Evolutionary conservation across 2,888 invertebrate species (phyloP).

Genomic region (Cosmorhoe ocellata): DNA sequence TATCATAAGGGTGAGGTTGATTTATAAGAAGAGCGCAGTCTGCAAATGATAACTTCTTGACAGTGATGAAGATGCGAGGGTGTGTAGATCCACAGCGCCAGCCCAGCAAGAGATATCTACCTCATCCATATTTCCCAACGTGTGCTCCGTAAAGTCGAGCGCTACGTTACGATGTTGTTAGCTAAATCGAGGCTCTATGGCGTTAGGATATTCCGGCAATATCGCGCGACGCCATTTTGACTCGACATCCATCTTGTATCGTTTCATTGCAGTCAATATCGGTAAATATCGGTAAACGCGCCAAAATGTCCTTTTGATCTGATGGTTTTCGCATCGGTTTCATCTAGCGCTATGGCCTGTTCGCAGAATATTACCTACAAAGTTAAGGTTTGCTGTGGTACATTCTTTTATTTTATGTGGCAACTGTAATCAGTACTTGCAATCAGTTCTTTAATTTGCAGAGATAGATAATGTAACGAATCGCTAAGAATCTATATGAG

Average conservation of each 20-base stretch:
- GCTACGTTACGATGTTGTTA: slow-evolving; percentile 54
- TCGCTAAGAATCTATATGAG: too few relatives aligned
- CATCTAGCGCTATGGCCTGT: slow-evolving; percentile 9
- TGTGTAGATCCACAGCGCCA: too few relatives aligned
- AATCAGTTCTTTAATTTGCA: too few relatives aligned
- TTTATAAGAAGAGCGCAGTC: too few relatives aligned
- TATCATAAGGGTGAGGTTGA: too few relatives aligned
- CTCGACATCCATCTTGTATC: slow-evolving; percentile 33
- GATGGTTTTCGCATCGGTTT: slow-evolving; percentile 19
- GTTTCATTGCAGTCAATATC: slow-evolving; percentile 24
- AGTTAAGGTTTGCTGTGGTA: slow-evolving; percentile 8
- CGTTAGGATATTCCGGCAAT: slow-evolving; percentile 32
- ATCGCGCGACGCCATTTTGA: slow-evolving; percentile 27
- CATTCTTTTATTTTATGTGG: too few relatives aligned
- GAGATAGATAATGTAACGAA: too few relatives aligned
- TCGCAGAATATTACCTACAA: background rate
- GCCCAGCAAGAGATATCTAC: background rate
- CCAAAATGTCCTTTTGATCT: slow-evolving; percentile 23
- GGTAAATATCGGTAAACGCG: slow-evolving; percentile 26
- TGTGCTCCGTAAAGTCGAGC: slow-evolving; percentile 32
- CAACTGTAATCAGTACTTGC: too few relatives aligned
- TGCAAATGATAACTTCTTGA: too few relatives aligned
- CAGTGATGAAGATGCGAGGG: too few relatives aligned
- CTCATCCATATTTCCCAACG: background rate
- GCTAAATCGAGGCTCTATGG: slow-evolving; percentile 50